Evolutionary conservation across 2,888 invertebrate genomes (phyloP), one percentile per base, ranked within the genome.

Genomic region (Dyspetes luteomarginatus): DNA sequence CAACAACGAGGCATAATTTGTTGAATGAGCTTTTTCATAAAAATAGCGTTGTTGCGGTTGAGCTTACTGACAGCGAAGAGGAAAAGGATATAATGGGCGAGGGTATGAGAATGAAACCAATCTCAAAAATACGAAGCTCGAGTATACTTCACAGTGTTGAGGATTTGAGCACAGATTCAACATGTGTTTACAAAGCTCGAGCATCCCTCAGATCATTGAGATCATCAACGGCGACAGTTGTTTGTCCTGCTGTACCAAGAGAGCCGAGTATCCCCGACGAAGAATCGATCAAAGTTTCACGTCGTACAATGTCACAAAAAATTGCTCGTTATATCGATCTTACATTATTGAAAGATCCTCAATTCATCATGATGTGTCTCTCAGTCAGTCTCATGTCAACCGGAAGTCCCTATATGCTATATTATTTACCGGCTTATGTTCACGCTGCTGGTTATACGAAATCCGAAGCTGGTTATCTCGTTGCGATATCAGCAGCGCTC

Each of bases 331-430:
- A 96, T 88, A 90, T 96, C 78, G 96, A 96, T 89, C 93, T 96
- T 5, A 94, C 94, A 0, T 92, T 96, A 1, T 92, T 96, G 30
- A 94, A 94, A 86, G 95, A 95, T 50, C 94, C 95, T 83, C 94
- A 95, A 3, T 96, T 96, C 88, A 94, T 96, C 4, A 92, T 96
- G 83, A 94, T 96, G 91, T 95, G 95, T 78, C 93, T 95, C 1
- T 96, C 96, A 0, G 96, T 96, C 7, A 95, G 95, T 0, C 93
- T 96, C 1, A 95, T 96, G 95, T 95, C 96, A 0, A 95, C 95
- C 22, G 96, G 96, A 9, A 96, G 96, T 2, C 96, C 96, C 0
- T 96, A 96, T 89, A 95, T 96, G 88, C 90, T 96, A 2, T 96
- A 96, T 90, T 96, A 96, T 87, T 91, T 96, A 52, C 96, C 96